Percentiles rank a stretch among this genome's conserved stretches.
These are phyloP conservation scores for Yponomeuta cagnagella DNA, from an alignment of 2,888 invertebrate species.

Conservation along the genomic window DNA sequence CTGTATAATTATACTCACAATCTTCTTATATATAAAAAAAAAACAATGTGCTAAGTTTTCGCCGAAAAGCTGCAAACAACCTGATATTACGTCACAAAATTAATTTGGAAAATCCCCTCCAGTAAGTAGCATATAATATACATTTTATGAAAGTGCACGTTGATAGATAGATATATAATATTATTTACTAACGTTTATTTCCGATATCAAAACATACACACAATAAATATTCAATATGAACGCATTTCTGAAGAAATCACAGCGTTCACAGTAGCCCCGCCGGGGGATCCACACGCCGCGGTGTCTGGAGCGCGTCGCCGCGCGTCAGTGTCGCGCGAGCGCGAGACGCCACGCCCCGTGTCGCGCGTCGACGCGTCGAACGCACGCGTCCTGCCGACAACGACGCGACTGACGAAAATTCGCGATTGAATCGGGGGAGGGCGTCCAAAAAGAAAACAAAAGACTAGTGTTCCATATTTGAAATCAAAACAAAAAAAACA, in stretches of 20 bases:
- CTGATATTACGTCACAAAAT: too few relatives aligned
- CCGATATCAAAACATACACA: too few relatives aligned
- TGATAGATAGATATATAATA: too few relatives aligned
- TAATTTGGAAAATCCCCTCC: too few relatives aligned
- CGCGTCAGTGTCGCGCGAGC: conserved; percentile 1
- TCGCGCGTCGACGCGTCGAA: background rate
- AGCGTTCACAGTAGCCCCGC: background rate
- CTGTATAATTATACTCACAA: too few relatives aligned
- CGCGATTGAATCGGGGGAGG: background rate
- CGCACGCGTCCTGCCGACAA: background rate
- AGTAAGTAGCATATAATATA: too few relatives aligned
- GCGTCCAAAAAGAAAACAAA: background rate
- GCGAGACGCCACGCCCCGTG: background rate
- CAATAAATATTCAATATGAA: too few relatives aligned
- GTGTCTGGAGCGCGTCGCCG: background rate
- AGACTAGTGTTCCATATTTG: background rate
- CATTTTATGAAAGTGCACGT: too few relatives aligned
- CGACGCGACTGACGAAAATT: background rate
- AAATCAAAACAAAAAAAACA: background rate
- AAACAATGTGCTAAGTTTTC: too few relatives aligned
- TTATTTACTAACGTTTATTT: too few relatives aligned
- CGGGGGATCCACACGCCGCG: background rate
- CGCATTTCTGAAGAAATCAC: background rate
- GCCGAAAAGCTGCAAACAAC: too few relatives aligned
- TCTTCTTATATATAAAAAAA: too few relatives aligned